A percentile compares a stretch with the other conserved stretches of the same genome.
Evolutionary conservation across 2,113 vertebrate genomes (phyloP).

Genomic region (Phylloscopus trochilus): DNA sequence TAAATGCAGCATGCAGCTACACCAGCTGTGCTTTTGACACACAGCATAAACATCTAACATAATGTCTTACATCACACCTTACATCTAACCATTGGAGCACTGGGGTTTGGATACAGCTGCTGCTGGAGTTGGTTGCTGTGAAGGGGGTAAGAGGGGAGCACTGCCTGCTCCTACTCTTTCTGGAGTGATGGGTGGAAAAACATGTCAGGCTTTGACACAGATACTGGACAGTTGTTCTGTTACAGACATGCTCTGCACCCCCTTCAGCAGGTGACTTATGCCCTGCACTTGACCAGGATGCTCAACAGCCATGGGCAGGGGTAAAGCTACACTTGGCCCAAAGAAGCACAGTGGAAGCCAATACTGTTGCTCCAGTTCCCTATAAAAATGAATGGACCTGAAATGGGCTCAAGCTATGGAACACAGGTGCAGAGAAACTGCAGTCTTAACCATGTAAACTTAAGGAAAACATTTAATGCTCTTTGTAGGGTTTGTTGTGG

Average conservation of each 20-base stretch:
- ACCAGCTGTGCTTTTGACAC: neutral
- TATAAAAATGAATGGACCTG: neutral
- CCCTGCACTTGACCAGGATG: neutral
- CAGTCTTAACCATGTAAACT: neutral
- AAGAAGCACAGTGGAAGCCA: too few species aligned
- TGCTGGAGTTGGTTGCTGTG: neutral
- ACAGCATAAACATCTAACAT: neutral
- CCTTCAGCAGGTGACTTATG: neutral
- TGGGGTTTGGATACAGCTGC: neutral
- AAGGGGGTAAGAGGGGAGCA: neutral
- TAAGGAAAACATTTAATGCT: neutral
- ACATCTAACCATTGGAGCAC: neutral
- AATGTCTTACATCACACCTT: neutral
- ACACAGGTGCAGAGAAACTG: accelerated
- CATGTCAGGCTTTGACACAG: neutral
- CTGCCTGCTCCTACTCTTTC: neutral
- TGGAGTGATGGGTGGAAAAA: neutral
- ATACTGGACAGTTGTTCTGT: neutral
- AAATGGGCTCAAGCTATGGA: neutral
- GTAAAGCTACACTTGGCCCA: neutral
- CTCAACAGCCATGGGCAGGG: neutral
- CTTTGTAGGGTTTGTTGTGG: neutral
- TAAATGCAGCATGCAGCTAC: neutral
- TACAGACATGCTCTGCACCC: neutral
- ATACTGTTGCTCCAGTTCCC: neutral